Base-by-base conservation (phyloP, 2,113 vertebrate genomes). In the Barbus barbus region DNA sequence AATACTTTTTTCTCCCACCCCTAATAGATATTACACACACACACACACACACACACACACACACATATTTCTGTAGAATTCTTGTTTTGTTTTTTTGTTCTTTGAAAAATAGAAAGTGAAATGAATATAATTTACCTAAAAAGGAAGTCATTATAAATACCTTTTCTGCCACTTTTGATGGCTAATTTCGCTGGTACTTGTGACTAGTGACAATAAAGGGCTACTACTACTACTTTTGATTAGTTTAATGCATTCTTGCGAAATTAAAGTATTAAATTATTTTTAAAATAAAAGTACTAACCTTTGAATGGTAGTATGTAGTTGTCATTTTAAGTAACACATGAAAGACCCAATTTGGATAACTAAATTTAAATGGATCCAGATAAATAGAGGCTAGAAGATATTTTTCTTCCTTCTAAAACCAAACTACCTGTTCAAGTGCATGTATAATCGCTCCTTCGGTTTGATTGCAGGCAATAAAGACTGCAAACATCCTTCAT, bases 401-500 rank as follows among this genome's bases (percentile, higher is more conserved):
- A 41, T 56, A 9, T 33, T 72, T 41, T 13, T 74, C 53, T 28
- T 38, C 3, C n/a, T 82, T 36, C 48, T 58, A 44, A 77, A 82
- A 44, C 60, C 5, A 26, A 78, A 53, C 65, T 65, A 38, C 31
- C 67, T 82, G 86, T 61, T n/a, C 72, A 63, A 63, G 33, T 16
- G n/a, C 18, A 48, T 28, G 9, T 8, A 20, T 48, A n/a, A 46
- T 46, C 9, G 31, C 24, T 80, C 60, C 72, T 56, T 38, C 56
- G 46, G 44, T 63, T 61, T 41, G 83, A 69, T 58, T 85, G 78
- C 53, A 73, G 53, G 60, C 58, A 73, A 69, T 74, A 63, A 73
- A 60, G 31, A 46, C 82, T 31, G 56, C 73, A 79, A 74, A 83
- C 13, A 81, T 73, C 61, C 12, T 51, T 81, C 76, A 76, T 60